Evolutionary conservation across 2,113 vertebrate species (phyloP), one percentile per base, ranked within the genome.

Genomic region (Myanophis thanlyinensis): DNA sequence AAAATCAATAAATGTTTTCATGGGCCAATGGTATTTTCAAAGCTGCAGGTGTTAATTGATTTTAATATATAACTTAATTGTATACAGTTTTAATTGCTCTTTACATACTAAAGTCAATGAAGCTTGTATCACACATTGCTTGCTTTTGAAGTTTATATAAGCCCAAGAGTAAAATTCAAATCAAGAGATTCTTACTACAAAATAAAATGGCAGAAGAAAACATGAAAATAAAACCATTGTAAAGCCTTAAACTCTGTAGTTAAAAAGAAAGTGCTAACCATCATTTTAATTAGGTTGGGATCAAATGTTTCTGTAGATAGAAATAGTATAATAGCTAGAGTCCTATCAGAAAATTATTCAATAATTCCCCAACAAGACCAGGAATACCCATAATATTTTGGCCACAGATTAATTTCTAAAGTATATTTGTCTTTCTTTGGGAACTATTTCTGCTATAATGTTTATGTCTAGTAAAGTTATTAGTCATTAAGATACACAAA

Each of bases 1-100:
- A 89, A 94, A 40, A 46, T 40, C 87, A 73, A 48, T 23, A n/a
- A 30, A 86, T 59, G 6, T n/a, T 27, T 1, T 4, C 0, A 90
- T 40, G 20, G n/a, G 30, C n/a, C 48, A 84, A 67, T 1, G 1
- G 0, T 20, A 52, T 56, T 88, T 94, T 30, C 5, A 23, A 27
- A n/a, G 0, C 0, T 80, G 47, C 9, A 86, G 15, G 30, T n/a
- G 40, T 88, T 62, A 87, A n/a, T 40, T 73, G 56, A 88, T 88
- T 92, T 85, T 88, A 62, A 73, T 80, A 20, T 67, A 62, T 80
- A 92, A 40, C 67, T 91, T 85, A 91, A 54, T 46, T 88, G 56
- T 20, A 25, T 20, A 52, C 51, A 88, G 35, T 87, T 87, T 62
- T 87, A 67, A 91, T 51, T 87, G 47, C 46, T 87, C 30, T 67